Base-by-base conservation (phyloP, 1,140 invertebrate species). In the Ooceraea biroi region DNA sequence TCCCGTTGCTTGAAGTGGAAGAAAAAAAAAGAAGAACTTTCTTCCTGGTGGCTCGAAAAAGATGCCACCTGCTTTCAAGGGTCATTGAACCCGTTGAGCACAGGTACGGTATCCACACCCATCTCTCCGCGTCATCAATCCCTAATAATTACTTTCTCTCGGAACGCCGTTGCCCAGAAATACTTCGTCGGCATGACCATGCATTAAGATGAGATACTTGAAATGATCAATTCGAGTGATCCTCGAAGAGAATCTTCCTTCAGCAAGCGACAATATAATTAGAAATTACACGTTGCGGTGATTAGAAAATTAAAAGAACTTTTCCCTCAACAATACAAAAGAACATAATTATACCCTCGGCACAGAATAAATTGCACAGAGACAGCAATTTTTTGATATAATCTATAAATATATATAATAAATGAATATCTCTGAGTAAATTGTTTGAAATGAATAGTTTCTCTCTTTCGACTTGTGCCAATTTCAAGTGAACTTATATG, bases 1-100 rank as follows among this genome's bases (percentile, higher is more conserved):
- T 48, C 55, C 58, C 58, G 46, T 72, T 52, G 72, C 17, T 60
- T 19, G 12, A 27, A 22, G 36, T 25, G 27, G 60, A 41, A 55
- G 25, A 30, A 44, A 61, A 3, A n/a, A 78, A 63, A 17, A 58
- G 44, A 84, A 89, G 83, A 82, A 88, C 83, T 89, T 85, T 88
- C 83, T 85, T 88, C 61, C 52, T 65, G 25, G n/a, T 8, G 12
- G 41, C 8, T 57, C 78, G 71, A 73, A 82, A 87, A 89, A 88
- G 87, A 88, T 83, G 86, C 87, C 87, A 89, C 87, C 87, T 88
- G 87, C 87, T 88, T 88, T 80, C 76, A 71, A 58, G n/a, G 87
- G 80, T 85, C 84, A 30, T 71, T 50, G 87, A 88, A 89, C 87
- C 30, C 58, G 8, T 7, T 44, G 25, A 41, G 36, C 52, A 78